Conservation (phyloP, 2,888 invertebrate species). For the Tipula vernalis region DNA sequence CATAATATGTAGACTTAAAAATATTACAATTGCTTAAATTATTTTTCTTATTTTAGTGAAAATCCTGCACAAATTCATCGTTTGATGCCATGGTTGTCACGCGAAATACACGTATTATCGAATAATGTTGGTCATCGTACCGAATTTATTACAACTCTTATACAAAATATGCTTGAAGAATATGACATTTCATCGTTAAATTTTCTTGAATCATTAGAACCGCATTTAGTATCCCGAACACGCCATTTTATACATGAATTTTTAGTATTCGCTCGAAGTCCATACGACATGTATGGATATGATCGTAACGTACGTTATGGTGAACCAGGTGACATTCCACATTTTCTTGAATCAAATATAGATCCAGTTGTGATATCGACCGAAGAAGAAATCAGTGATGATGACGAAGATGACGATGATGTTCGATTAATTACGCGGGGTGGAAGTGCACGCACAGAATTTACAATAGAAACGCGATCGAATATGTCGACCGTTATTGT, state of each 20-base stretch:
- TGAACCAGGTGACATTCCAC: neutral
- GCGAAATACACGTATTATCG: slow-evolving; percentile 58
- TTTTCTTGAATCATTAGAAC: slow-evolving; percentile 55
- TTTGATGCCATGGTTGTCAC: slow-evolving; percentile 74
- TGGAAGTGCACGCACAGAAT: slow-evolving; percentile 12
- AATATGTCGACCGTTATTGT: slow-evolving; percentile 15
- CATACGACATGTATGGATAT: slow-evolving; percentile 75
- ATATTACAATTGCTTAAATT: neutral
- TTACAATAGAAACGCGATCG: slow-evolving; percentile 16
- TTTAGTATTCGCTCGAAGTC: slow-evolving; percentile 72
- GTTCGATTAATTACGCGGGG: neutral
- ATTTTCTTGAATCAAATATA: neutral
- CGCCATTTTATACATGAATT: slow-evolving; percentile 86
- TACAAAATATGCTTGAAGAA: slow-evolving; percentile 33
- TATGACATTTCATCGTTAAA: slow-evolving; percentile 44
- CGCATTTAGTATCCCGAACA: slow-evolving; percentile 58
- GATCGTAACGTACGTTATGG: slow-evolving; percentile 55
- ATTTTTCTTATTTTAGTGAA: slow-evolving; percentile 40
- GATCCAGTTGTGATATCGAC: neutral
- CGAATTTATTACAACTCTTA: neutral
- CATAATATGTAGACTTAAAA: neutral
- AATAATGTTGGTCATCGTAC: neutral
- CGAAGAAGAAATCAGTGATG: neutral
- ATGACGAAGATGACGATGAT: neutral
- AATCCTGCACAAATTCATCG: slow-evolving; percentile 72